Base-by-base conservation (phyloP, 2,113 vertebrate genomes). In the Circaetus cinerascens region DNA sequence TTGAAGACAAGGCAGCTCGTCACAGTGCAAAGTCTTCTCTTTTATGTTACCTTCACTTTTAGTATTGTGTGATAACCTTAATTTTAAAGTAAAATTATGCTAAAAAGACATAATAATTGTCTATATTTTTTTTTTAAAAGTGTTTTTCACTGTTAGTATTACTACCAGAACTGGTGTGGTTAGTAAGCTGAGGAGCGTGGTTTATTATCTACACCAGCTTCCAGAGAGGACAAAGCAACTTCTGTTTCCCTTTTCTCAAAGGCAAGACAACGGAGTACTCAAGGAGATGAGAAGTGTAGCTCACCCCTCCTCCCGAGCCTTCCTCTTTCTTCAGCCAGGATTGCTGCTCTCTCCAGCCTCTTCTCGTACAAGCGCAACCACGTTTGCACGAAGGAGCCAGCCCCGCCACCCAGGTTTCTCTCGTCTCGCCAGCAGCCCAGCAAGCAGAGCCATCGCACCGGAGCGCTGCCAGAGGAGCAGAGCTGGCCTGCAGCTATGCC, bases 251-350 rank as follows among this genome's bases (percentile, higher is more conserved):
- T 71, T 36, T 77, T 38, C 55, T 72, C 23, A 30, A 82, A 89
- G n/a, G 38, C 17, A 40, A 78, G 85, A 34, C 0, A 2, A 34
- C 1, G 0, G 34, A 55, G 25, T 3, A 26, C 21, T 32, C 7
- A 10, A 57, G 36, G 26, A 40, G n/a, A 22, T 11, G 48, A 77
- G 57, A 50, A 45, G 3, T 0, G 0, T 12, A 30, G 34, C 53
- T 77, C 34, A 17, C 21, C 8, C 23, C 25, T 38, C 51, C 48
- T 55, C 38, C 85, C 38, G n/a, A 59, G 62, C 40, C 50, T 25
- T 23, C 15, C n/a, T 56, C 7, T 10, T 51, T 13, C 43, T 12
- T 21, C 67, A 75, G n/a, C n/a, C n/a, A 32, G 41, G n/a, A 11
- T 13, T 20, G 41, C 59, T 43, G 41, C 25, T 72, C 59, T 30